Base-by-base conservation (phyloP, 2,888 invertebrate species). In the Plemyria rubiginata region DNA sequence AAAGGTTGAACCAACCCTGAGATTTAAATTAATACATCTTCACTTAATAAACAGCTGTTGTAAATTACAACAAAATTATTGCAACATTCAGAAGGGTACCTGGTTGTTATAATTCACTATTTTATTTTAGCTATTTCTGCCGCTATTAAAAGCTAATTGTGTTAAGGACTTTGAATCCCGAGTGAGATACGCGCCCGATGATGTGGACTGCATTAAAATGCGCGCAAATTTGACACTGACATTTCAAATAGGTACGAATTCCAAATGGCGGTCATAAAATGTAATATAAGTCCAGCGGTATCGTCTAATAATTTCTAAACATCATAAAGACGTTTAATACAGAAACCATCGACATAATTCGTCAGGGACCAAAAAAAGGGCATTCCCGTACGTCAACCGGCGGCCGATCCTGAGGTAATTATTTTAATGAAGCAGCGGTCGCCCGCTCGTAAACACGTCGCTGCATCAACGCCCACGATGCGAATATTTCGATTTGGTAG, bases 51-150 rank as follows among this genome's bases (percentile, higher is more conserved):
- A 51, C 50, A 65, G 66, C 65, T 64, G 69, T 54, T 66, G 67
- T 68, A 70, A 70, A 72, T 62, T 59, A 67, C 70, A 68, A 70
- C 67, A 62, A 62, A 70, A 71, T 70, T 72, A 71, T 71, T 67
- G 71, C 71, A 60, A 63, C 62, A 62, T 56, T 67, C 67, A 66
- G 70, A 70, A 68, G 67, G 62, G 66, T 64, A 62, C 53, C 63
- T 66, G 83, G 84, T 85, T 81, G 87, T 81, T 76, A 85, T 84
- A 82, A 87, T 88, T 87, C 83, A 86, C 70, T 77, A 76, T 84
- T 80, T 87, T 87, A 87, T 87, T 88, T 88, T 83, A 84, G 86
- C 57, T 60, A 65, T 60, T 65, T 60, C 60, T 22, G 22, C 3
- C 22, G 22, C 22, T 22, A 22, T 22, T 22, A 22, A 80, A 77